Evolutionary conservation across 2,888 invertebrate genomes (phyloP), one percentile per base, ranked within the genome.

Genomic region (Schrankia costaestrigalis): DNA sequence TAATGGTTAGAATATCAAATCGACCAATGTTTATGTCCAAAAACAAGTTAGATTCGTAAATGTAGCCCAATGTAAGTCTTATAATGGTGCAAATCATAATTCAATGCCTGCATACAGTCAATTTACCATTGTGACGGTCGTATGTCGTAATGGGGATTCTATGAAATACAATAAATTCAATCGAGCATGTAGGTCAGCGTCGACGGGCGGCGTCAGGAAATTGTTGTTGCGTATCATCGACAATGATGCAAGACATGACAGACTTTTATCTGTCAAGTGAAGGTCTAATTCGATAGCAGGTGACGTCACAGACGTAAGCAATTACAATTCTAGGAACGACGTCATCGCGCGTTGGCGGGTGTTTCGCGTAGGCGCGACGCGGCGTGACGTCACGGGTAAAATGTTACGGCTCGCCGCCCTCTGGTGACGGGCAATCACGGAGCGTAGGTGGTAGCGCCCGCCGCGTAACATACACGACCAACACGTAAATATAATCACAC

Each of bases 311-410:
- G 38, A 31, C 45, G 48, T 44, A 50, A 61, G 49, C 46, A 59
- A 68, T 60, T 63, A 66, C 57, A 66, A 67, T 69, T 73, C 61
- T 64, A 56, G 49, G 52, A 59, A 50, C 71, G 69, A 81, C 81
- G 82, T 82, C 78, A 84, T 58, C 37, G 42, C 71, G 78, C 74
- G 77, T 76, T 61, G 74, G 77, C 65, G 71, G 54, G 49, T 41
- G 40, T 48, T 56, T 39, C 41, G 76, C 73, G 83, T 82, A 78
- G 82, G 82, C 71, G 74, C 71, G 72, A 74, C 74, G 76, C 64
- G 58, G 43, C 53, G 52, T 85, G 84, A 86, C 86, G 86, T 86
- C 85, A 87, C 81, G 60, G 85, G 79, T 47, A 65, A 65, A 70
- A 71, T 64, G 71, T 63, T 69, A 62, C 65, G 60, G 55, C 63